Conservation (phyloP, 2,113 vertebrate species). For the Phyllopteryx taeniolatus region DNA sequence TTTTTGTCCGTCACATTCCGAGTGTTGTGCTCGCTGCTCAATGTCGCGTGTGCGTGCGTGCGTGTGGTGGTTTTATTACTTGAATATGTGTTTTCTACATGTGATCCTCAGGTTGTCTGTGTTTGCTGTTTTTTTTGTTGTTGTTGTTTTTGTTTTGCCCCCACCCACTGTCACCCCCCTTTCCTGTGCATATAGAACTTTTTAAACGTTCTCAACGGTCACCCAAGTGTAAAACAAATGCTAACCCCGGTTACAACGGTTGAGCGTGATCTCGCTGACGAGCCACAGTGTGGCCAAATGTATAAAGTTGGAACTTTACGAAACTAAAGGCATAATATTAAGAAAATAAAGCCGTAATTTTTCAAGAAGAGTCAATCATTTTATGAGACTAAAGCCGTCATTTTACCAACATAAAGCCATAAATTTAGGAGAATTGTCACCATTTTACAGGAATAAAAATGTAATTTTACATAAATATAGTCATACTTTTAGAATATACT, state of each 20-base stretch:
- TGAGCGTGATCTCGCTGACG: background rate
- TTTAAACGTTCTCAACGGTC: background rate
- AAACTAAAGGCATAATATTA: background rate
- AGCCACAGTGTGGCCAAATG: background rate
- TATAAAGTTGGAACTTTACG: background rate
- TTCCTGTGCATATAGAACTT: background rate
- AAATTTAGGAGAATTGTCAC: no score
- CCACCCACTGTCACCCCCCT: background rate
- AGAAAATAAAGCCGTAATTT: background rate
- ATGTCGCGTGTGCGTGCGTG: slow-evolving; percentile 73
- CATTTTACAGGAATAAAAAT: no score
- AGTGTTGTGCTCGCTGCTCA: slow-evolving; percentile 80
- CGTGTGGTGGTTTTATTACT: slow-evolving; percentile 91
- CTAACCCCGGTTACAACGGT: no score
- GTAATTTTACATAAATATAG: no score
- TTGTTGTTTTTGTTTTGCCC: slow-evolving; percentile 13
- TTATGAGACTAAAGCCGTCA: no score
- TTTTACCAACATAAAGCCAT: no score
- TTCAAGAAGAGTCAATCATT: background rate
- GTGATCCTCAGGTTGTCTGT: slow-evolving; percentile 94
- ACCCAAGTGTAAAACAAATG: no score
- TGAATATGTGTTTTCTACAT: slow-evolving; percentile 86
- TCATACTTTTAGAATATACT: no score
- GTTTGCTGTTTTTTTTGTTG: slow-evolving; percentile 78
- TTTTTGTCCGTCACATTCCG: slow-evolving; percentile 94